Evolutionary conservation across 2,888 invertebrate species (phyloP).

Genomic region (Crepidodera aurea): DNA sequence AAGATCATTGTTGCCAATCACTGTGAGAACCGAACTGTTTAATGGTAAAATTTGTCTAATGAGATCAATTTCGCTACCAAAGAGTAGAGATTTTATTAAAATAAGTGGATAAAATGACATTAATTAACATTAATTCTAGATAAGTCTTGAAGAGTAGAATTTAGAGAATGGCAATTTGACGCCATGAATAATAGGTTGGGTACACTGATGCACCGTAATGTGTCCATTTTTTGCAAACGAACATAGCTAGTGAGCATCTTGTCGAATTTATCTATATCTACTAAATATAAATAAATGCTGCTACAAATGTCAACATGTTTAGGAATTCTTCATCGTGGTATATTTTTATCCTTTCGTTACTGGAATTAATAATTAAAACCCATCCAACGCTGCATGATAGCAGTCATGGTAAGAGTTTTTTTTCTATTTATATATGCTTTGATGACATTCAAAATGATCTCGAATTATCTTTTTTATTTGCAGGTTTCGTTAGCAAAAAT

Average conservation of each 20-base stretch:
- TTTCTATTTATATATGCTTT: constrained; percentile 38
- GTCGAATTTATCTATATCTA: constrained; percentile 24
- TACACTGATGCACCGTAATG: neutral
- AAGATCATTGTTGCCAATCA: no score
- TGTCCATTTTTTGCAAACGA: constrained; percentile 14
- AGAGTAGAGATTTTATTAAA: no score
- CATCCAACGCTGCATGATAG: constrained; percentile 77
- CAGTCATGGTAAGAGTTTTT: constrained; percentile 71
- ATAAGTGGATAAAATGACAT: no score
- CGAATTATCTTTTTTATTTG: constrained; percentile 54
- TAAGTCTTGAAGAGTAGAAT: no score
- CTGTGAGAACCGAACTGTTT: no score
- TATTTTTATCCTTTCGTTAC: constrained; percentile 72
- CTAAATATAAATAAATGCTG: constrained; percentile 47
- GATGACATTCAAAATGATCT: constrained; percentile 40
- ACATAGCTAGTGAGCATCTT: constrained; percentile 25
- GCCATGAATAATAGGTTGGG: no score
- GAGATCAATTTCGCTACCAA: no score
- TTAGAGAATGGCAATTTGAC: no score
- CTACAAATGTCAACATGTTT: constrained; percentile 60
- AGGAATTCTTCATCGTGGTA: constrained; percentile 67
- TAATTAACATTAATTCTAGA: no score
- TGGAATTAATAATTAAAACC: constrained; percentile 73
- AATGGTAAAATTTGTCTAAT: no score
- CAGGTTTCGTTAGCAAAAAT: constrained; percentile 77